Evolutionary conservation across 1,140 invertebrate genomes (phyloP).

Genomic region (Leucophenga varia): DNA sequence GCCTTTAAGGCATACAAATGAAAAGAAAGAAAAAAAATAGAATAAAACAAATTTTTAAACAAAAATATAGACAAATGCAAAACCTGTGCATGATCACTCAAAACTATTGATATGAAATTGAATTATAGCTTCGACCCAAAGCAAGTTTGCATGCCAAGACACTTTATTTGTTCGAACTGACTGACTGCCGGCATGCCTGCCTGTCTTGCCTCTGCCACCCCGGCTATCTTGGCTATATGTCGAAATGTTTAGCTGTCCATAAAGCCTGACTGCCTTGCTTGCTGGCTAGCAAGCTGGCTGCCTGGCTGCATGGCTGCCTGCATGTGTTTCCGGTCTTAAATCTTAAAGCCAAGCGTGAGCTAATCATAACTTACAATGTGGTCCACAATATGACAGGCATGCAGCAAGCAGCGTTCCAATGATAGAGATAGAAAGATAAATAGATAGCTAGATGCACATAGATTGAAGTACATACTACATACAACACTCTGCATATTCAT

Average conservation of each 20-base stretch:
- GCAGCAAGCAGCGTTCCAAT: too few relatives aligned
- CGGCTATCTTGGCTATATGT: not conserved
- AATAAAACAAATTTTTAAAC: too few relatives aligned
- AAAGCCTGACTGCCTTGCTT: too few relatives aligned
- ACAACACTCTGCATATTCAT: too few relatives aligned
- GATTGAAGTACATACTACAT: too few relatives aligned
- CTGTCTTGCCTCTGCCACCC: not conserved
- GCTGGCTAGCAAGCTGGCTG: too few relatives aligned
- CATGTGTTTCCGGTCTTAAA: constrained; percentile 48
- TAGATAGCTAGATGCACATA: too few relatives aligned
- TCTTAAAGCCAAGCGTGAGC: constrained; percentile 44
- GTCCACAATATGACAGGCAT: constrained; percentile 48
- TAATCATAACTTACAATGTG: constrained; percentile 54
- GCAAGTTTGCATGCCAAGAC: not conserved
- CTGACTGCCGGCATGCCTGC: not conserved
- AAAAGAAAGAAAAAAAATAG: too few relatives aligned
- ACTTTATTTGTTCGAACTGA: not conserved
- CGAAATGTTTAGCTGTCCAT: not conserved
- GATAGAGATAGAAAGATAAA: too few relatives aligned
- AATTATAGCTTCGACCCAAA: constrained; percentile 36
- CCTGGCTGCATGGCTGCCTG: too few relatives aligned
- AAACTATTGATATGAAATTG: constrained; percentile 46
- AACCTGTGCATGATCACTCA: constrained; percentile 41
- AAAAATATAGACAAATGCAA: constrained; percentile 36
- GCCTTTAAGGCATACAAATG: too few relatives aligned